A percentile compares a stretch with the other conserved stretches of the same genome.
phyloP scores from a whole-genome alignment of 2,888 invertebrate genomes.

The Noctua pronuba region DNA sequence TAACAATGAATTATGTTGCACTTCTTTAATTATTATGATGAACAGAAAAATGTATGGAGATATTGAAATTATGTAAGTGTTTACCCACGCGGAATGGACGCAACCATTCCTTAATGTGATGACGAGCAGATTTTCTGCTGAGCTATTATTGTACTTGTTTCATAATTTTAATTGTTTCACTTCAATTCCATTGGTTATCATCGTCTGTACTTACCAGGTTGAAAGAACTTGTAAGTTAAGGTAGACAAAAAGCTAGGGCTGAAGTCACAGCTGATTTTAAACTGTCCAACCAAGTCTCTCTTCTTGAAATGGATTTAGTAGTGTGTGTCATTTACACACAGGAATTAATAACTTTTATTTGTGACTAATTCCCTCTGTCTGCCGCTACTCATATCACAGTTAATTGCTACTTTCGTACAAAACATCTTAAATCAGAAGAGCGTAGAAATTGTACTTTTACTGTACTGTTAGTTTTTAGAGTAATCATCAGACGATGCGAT shows the following conservation, averaged over 20 bases:
- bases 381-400: slow-evolving; percentile 21
- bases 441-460: slow-evolving; percentile 47
- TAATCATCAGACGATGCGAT: slow-evolving; percentile 53
- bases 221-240: background rate
- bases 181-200: background rate
- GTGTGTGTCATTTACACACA: background rate
- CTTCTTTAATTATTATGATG: slow-evolving; percentile 68
- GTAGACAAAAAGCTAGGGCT: background rate
- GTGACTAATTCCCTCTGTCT: slow-evolving; percentile 31
- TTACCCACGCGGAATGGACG: slow-evolving; percentile 54
- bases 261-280: background rate
- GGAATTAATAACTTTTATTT: slow-evolving; percentile 10
- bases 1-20: slow-evolving; percentile 69
- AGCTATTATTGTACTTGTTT: slow-evolving; percentile 12
- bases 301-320: background rate
- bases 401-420: slow-evolving; percentile 53
- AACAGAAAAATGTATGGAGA: slow-evolving; percentile 58
- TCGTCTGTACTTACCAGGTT: background rate
- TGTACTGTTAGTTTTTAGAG: slow-evolving; percentile 48
- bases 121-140: slow-evolving; percentile 31
- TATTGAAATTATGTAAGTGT: slow-evolving; percentile 64
- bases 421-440: slow-evolving; percentile 44
- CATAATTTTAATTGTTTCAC: slow-evolving; percentile 15
- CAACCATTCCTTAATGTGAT: slow-evolving; percentile 33
- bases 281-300: background rate